Percentiles rank a stretch among this genome's conserved stretches.
Conservation (phyloP, 2,797 vertebrate species). For the Delichon dasypus region DNA sequence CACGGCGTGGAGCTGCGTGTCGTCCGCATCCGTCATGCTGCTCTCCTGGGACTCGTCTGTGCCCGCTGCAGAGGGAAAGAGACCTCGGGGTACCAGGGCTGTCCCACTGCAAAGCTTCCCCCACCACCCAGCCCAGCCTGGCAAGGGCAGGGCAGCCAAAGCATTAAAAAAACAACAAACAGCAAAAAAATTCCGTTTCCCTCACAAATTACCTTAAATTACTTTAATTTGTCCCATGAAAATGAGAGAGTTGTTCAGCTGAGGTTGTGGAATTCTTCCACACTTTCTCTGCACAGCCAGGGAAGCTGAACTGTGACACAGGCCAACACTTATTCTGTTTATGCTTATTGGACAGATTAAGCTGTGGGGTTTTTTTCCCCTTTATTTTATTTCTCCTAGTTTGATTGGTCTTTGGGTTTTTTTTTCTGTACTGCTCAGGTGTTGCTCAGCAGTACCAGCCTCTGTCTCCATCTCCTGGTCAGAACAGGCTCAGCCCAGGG, state of each 20-base stretch:
- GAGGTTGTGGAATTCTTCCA: not conserved
- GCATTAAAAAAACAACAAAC: too few relatives aligned
- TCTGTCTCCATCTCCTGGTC: slow-evolving; percentile 61
- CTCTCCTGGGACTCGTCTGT: slow-evolving; percentile 92
- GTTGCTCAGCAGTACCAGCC: not conserved
- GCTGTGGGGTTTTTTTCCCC: rapidly evolving
- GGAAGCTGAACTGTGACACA: not conserved
- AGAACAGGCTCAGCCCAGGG: not conserved
- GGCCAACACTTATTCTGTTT: not conserved
- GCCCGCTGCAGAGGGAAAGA: slow-evolving; percentile 73
- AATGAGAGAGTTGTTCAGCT: not conserved
- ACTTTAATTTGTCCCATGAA: rapidly evolving
- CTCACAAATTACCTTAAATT: not conserved
- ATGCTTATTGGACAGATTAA: not conserved
- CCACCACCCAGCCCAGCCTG: not conserved
- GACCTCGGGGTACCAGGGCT: not conserved
- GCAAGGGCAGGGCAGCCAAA: not conserved
- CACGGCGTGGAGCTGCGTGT: slow-evolving; percentile 94
- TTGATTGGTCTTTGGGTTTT: too few relatives aligned
- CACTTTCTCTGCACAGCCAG: not conserved
- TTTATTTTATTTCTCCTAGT: not conserved
- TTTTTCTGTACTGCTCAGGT: not conserved
- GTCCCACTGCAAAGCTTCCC: not conserved
- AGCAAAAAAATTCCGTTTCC: rapidly evolving
- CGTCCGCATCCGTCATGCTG: slow-evolving; percentile 97